Evolutionary conservation across 2,888 invertebrate genomes (phyloP), one percentile per base, ranked within the genome.

Genomic region (Orthosia gothica): DNA sequence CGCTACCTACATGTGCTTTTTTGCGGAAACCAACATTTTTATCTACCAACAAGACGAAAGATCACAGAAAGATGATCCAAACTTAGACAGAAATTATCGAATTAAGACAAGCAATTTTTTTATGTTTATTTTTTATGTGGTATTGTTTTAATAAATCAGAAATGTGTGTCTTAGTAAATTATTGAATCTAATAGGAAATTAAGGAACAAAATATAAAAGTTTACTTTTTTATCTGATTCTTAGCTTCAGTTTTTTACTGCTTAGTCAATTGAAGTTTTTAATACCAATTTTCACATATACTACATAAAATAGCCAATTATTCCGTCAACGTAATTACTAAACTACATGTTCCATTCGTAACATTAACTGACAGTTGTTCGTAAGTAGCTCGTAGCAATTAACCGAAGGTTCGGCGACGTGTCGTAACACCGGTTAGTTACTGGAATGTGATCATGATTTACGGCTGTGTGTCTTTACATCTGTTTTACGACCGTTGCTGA

Each of bases 371-470:
- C 68, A 58, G 54, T 73, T 59, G 52, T 58, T 20, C 50, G 47
- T 70, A 61, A 45, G 50, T 58, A 16, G 63, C 78, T 63, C 15
- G 49, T 45, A 55, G 70, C 66, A 81, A 78, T 85, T 82, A 81
- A 58, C 65, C 18, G 72, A 80, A 82, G 79, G 79, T 85, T 73
- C 69, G 57, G 65, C 45, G 54, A 52, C 74, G 65, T 85, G 82
- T 86, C 65, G 82, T 82, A 88, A 85, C 66, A 70, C 49, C 67
- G 61, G 68, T 68, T 62, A 67, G 75, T 68, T 55, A 64, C 70
- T 55, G 66, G 77, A 85, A 86, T 86, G 87, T 74, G 81, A 79
- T 84, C 82, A 81, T 78, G 77, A 86, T 84, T 84, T 85, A 87
- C 64, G 67, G 77, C 65, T 76, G 65, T 72, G 61, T 78, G 81